Evolutionary conservation across 2,888 invertebrate species (phyloP).

Genomic region (Pachydiplax longipennis): DNA sequence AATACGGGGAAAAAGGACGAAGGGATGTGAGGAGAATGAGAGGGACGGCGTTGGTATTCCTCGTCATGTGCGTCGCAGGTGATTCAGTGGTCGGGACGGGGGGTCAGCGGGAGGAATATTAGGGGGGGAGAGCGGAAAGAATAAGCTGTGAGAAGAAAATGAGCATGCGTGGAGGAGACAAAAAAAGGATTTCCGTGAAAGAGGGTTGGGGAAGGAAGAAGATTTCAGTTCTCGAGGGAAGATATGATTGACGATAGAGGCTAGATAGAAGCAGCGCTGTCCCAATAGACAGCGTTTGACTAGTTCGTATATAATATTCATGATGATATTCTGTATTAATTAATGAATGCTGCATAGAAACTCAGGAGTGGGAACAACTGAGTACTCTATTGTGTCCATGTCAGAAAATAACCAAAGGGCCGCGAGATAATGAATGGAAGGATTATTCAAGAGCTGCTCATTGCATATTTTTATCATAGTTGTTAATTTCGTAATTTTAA

Average conservation of each 20-base stretch:
- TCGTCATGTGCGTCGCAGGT: conserved; percentile 37
- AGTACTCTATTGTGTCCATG: too few species aligned
- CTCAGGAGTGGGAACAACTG: too few species aligned
- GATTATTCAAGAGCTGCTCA: too few species aligned
- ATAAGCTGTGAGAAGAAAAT: background rate
- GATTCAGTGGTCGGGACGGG: conserved; percentile 11
- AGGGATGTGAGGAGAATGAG: background rate
- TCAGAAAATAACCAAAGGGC: too few species aligned
- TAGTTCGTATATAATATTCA: too few species aligned
- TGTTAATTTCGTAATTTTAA: too few species aligned
- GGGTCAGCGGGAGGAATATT: background rate
- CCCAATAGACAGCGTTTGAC: too few species aligned
- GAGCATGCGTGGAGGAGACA: background rate
- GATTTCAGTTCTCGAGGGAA: background rate
- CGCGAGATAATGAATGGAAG: too few species aligned
- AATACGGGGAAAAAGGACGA: conserved; percentile 1
- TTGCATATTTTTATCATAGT: too few species aligned
- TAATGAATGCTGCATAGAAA: too few species aligned
- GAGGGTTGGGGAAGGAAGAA: background rate
- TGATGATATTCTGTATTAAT: too few species aligned
- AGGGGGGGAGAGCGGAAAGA: background rate
- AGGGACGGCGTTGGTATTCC: background rate
- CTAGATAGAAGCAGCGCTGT: background rate
- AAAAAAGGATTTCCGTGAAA: background rate
- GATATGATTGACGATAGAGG: too few species aligned